A percentile compares a stretch with the other conserved stretches of the same genome.
Evolutionary conservation across 2,888 invertebrate species (phyloP).

Genomic region (Notodonta ziczac): DNA sequence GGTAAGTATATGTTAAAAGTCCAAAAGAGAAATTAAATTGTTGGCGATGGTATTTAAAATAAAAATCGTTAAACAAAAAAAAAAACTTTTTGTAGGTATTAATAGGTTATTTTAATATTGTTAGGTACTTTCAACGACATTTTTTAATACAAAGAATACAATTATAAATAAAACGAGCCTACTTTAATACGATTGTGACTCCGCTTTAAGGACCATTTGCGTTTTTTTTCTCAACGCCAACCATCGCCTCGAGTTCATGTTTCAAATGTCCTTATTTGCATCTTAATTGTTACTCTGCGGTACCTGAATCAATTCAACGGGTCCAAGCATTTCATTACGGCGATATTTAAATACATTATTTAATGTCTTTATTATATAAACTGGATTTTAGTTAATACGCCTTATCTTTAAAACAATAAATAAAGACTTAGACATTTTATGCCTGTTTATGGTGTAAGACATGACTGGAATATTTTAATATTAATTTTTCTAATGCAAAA

Average conservation of each 20-base stretch:
- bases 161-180: too few species aligned
- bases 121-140: too few species aligned
- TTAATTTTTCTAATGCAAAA: conserved; percentile 7
- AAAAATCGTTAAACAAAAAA: too few species aligned
- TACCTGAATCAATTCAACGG: conserved; percentile 62
- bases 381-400: conserved; percentile 37
- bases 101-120: not conserved
- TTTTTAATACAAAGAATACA: not conserved
- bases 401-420: conserved; percentile 32
- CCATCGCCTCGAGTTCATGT: conserved; percentile 32
- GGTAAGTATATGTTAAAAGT: too few species aligned
- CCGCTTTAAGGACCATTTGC: conserved; percentile 10
- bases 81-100: too few species aligned
- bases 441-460: conserved; percentile 6
- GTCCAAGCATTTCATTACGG: conserved; percentile 42
- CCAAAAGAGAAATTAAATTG: too few species aligned
- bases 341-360: conserved; percentile 32
- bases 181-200: not conserved
- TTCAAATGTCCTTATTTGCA: conserved; percentile 65
- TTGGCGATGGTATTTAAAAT: too few species aligned
- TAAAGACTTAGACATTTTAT: conserved; percentile 33
- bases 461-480: conserved; percentile 3
- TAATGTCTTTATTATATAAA: conserved; percentile 51
- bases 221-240: conserved; percentile 39
- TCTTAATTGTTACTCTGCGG: conserved; percentile 65